These are phyloP conservation scores for Rhynchomys soricoides DNA, from an alignment of 2,113 vertebrate species.

Conservation along the genomic window DNA sequence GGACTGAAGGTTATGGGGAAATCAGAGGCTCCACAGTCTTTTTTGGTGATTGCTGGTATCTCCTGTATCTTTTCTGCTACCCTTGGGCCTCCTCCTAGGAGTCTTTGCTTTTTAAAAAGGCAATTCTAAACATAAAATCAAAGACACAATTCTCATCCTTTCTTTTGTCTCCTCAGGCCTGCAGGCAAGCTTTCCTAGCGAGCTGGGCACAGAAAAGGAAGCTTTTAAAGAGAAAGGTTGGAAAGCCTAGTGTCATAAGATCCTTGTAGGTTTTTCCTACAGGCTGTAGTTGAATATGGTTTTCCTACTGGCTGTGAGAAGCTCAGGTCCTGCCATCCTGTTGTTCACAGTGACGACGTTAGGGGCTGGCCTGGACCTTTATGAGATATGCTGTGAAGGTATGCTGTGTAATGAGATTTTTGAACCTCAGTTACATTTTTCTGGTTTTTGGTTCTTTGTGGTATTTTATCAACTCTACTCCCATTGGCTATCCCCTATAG, in stretches of 20 bases:
- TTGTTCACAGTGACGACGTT: no score
- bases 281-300: background rate
- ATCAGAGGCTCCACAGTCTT: background rate
- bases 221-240: background rate
- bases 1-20: background rate
- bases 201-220: background rate
- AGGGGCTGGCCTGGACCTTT: background rate
- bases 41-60: background rate
- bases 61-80: background rate
- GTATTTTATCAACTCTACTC: background rate
- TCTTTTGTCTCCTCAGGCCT: constrained; percentile 6
- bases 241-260: background rate
- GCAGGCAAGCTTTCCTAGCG: background rate
- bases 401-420: background rate
- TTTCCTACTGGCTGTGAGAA: background rate
- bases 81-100: background rate
- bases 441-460: background rate
- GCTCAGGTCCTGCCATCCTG: background rate
- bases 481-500: background rate
- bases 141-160: background rate
- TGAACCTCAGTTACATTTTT: background rate
- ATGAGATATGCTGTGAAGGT: background rate
- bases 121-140: background rate
- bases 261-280: background rate
- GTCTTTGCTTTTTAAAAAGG: background rate